Percentiles rank a stretch among this genome's conserved stretches.
Evolutionary conservation across 1,140 invertebrate genomes (phyloP).

Genomic region (Papilio polytes): DNA sequence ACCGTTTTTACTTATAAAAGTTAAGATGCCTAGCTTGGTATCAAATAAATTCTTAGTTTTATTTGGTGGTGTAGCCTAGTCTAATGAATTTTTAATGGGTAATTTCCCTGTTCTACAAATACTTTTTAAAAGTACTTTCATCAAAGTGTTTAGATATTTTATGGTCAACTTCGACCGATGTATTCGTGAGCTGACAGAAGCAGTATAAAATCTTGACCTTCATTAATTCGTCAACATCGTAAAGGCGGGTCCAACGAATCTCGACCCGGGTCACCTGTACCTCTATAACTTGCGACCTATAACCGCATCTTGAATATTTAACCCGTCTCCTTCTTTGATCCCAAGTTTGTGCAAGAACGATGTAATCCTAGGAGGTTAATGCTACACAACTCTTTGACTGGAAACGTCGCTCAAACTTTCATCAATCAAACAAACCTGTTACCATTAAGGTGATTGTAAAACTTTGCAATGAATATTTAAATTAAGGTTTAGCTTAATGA

Average conservation of each 20-base stretch:
- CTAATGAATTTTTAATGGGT: too few species aligned
- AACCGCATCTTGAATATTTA: constrained; percentile 37
- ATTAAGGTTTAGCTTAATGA: neutral
- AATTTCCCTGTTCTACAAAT: too few species aligned
- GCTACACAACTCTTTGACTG: constrained; percentile 8
- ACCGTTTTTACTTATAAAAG: neutral
- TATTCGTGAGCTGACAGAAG: constrained; percentile 4
- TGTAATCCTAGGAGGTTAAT: constrained; percentile 23
- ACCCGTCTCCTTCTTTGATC: constrained; percentile 31
- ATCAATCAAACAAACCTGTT: constrained; percentile 19
- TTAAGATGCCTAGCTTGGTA: too few species aligned
- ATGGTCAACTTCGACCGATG: neutral
- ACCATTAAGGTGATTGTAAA: constrained; percentile 8
- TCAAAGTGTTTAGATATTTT: too few species aligned
- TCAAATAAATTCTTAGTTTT: too few species aligned
- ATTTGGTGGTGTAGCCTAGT: too few species aligned
- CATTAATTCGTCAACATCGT: constrained; percentile 33
- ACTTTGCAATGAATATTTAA: neutral
- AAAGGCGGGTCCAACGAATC: constrained; percentile 34
- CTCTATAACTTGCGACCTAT: constrained; percentile 30
- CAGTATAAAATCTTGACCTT: constrained; percentile 24
- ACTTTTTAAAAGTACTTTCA: too few species aligned
- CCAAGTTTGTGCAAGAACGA: constrained; percentile 26
- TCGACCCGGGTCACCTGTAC: constrained; percentile 26
- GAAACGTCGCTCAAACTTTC: constrained; percentile 10